Percentiles rank a stretch among this genome's conserved stretches.
Conservation (phyloP, 1,140 invertebrate genomes). For the Oryzaephilus surinamensis region DNA sequence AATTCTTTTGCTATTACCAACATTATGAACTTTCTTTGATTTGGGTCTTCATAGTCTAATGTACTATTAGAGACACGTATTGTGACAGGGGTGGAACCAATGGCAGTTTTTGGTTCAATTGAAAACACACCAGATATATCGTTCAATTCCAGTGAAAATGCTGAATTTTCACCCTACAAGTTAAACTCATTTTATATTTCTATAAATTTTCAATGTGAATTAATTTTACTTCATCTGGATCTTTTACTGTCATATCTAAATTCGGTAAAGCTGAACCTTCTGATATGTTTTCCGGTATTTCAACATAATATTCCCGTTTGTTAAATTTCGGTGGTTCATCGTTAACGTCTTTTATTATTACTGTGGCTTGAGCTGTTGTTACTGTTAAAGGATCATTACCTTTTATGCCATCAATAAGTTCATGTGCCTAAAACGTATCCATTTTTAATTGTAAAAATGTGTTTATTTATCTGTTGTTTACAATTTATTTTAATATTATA, state of each 20-base stretch:
- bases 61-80: slow-evolving; percentile 69
- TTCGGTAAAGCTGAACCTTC: slow-evolving; percentile 70
- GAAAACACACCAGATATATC: slow-evolving; percentile 74
- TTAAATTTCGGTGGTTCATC: slow-evolving; percentile 84
- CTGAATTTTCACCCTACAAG: slow-evolving; percentile 65
- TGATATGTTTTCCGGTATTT: slow-evolving; percentile 71
- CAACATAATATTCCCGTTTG: slow-evolving; percentile 66
- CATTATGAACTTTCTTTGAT: slow-evolving; percentile 83
- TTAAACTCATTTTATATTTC: slow-evolving; percentile 2
- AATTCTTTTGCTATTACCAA: slow-evolving; percentile 76
- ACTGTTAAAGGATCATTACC: slow-evolving; percentile 55
- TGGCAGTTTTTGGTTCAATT: slow-evolving; percentile 68
- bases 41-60: slow-evolving; percentile 84
- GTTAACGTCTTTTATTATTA: slow-evolving; percentile 87
- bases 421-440: slow-evolving; percentile 66
- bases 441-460: too few relatives aligned
- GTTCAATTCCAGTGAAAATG: slow-evolving; percentile 62
- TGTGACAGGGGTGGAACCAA: slow-evolving; percentile 68
- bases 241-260: slow-evolving; percentile 75
- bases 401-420: slow-evolving; percentile 60
- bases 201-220: slow-evolving; percentile 3
- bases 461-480: neutral
- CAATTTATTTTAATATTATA: neutral
- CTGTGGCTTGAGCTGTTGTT: slow-evolving; percentile 58
- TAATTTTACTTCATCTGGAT: slow-evolving; percentile 68